phyloP scores from a whole-genome alignment of 2,113 vertebrate species.

The Cyphomyrus plagiostoma region DNA sequence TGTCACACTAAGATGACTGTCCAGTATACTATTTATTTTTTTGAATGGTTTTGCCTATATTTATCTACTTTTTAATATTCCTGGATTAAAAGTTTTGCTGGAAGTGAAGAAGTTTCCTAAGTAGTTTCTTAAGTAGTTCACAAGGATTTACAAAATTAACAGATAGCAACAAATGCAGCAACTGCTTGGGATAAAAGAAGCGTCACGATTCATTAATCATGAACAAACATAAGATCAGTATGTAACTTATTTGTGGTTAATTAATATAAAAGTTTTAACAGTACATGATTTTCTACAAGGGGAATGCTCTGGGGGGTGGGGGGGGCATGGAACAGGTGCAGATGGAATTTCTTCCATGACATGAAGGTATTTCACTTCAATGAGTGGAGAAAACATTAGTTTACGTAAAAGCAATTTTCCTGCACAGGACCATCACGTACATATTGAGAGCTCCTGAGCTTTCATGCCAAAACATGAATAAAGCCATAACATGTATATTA shows the following conservation, averaged over 20 bases:
- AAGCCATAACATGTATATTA: background rate
- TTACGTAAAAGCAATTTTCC: background rate
- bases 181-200: background rate
- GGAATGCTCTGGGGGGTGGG: constrained; percentile 42
- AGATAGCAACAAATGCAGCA: background rate
- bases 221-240: background rate
- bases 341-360: constrained; percentile 38
- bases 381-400: constrained; percentile 37
- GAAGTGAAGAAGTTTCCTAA: background rate
- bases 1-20: background rate
- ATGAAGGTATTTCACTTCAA: constrained; percentile 33
- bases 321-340: constrained; percentile 40
- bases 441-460: background rate
- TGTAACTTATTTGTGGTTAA: background rate
- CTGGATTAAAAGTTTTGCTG: background rate
- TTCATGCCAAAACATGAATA: background rate
- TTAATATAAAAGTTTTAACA: background rate
- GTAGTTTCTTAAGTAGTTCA: background rate
- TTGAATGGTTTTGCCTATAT: background rate
- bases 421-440: background rate
- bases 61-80: background rate
- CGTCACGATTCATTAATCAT: background rate
- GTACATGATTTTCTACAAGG: constrained; percentile 42
- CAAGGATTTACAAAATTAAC: background rate
- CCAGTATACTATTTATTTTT: background rate